phyloP scores from a whole-genome alignment of 1,140 invertebrate species.

The Conus betulinus region DNA sequence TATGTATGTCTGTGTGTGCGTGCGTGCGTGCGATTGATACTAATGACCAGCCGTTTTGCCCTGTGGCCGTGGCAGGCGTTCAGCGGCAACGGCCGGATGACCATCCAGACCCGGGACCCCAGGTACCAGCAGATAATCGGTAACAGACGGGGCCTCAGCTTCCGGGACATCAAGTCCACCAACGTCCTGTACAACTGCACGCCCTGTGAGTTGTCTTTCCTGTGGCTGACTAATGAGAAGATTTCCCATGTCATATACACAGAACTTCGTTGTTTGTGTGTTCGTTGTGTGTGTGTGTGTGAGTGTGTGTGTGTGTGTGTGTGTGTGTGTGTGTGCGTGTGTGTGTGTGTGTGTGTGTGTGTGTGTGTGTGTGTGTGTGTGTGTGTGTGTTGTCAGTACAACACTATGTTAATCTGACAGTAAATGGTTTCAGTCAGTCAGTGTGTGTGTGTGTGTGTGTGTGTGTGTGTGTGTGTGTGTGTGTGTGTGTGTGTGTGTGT shows the following conservation, averaged over 20 bases:
- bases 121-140: constrained; percentile 58
- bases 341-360: background rate
- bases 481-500: background rate
- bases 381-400: background rate
- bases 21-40: no score
- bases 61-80: constrained; percentile 31
- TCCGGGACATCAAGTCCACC: constrained; percentile 59
- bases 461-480: background rate
- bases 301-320: background rate
- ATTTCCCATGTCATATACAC: background rate
- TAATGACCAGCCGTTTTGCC: no score
- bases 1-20: no score
- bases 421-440: background rate
- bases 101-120: constrained; percentile 51
- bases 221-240: background rate
- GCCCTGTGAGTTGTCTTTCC: background rate
- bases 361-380: background rate
- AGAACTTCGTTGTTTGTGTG: background rate
- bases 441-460: background rate
- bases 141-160: constrained; percentile 56
- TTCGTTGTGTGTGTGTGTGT: background rate
- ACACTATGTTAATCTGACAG: no score
- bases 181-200: constrained; percentile 61
- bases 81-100: constrained; percentile 44
- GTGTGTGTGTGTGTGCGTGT: background rate